Evolutionary conservation across 2,797 vertebrate genomes (phyloP).

Genomic region (Anisognathus igniventris): DNA sequence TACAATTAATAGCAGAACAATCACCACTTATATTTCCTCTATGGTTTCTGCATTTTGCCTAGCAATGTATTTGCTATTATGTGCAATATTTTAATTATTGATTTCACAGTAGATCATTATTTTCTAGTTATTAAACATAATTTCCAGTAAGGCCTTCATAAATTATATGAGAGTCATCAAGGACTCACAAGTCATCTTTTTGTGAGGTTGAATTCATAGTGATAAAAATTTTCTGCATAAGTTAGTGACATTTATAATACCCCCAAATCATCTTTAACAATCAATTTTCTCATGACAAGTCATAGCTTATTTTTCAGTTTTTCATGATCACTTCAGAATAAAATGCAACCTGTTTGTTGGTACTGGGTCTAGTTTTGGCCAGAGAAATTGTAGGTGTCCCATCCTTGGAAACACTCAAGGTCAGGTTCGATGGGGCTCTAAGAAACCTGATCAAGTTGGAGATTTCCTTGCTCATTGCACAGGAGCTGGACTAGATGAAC

Average conservation of each 20-base stretch:
- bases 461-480: neutral
- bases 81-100: neutral
- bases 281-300: neutral
- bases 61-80: neutral
- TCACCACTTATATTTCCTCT: neutral
- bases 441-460: neutral
- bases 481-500: neutral
- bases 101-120: neutral
- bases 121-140: neutral
- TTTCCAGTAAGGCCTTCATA: neutral
- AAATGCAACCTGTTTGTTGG: neutral
- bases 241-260: neutral
- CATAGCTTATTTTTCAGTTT: neutral
- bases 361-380: neutral
- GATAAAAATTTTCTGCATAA: neutral
- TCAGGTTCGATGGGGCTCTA: neutral
- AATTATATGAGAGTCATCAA: neutral
- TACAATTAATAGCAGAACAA: neutral
- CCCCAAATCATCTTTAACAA: neutral
- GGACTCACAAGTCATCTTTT: neutral
- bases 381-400: neutral
- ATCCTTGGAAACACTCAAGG: neutral
- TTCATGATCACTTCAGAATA: neutral
- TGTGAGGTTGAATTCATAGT: neutral
- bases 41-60: neutral